These are phyloP conservation scores for Planiliza haematocheilus DNA, from an alignment of 2,113 vertebrate species.

Conservation along the genomic window DNA sequence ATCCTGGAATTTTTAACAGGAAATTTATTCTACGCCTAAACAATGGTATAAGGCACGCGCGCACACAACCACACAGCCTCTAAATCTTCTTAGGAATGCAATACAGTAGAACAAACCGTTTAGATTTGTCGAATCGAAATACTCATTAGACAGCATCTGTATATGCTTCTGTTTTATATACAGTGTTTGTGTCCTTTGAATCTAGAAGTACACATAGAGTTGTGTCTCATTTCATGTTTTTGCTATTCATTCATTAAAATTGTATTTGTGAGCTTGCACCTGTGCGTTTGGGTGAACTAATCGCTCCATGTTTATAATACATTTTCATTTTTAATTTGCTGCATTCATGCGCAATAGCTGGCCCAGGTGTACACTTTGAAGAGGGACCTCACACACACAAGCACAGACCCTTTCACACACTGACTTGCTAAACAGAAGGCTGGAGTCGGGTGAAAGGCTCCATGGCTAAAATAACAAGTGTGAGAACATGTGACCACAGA, in stretches of 20 bases:
- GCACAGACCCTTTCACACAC: slow-evolving; percentile 23
- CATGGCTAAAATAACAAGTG: slow-evolving; percentile 42
- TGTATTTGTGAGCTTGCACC: slow-evolving; percentile 54
- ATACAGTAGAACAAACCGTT: slow-evolving; percentile 31
- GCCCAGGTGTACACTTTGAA: slow-evolving; percentile 74
- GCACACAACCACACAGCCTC: slow-evolving; percentile 28
- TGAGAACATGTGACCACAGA: slow-evolving; percentile 15
- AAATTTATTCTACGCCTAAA: slow-evolving; percentile 71
- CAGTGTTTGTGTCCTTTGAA: slow-evolving; percentile 7
- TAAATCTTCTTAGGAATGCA: slow-evolving; percentile 18
- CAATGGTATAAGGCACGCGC: slow-evolving; percentile 62
- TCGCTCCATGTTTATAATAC: slow-evolving; percentile 45
- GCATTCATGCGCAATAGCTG: slow-evolving; percentile 55
- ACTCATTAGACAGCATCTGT: slow-evolving; percentile 18
- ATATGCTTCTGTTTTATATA: background rate
- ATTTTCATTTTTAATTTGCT: slow-evolving; percentile 67
- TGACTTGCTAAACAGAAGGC: slow-evolving; percentile 35
- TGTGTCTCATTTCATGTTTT: slow-evolving; percentile 8
- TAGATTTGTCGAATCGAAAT: slow-evolving; percentile 4
- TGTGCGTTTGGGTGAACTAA: slow-evolving; percentile 47
- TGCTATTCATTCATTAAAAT: slow-evolving; percentile 45
- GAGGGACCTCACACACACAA: slow-evolving; percentile 25
- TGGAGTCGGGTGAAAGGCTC: slow-evolving; percentile 35
- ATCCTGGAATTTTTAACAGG: slow-evolving; percentile 79
- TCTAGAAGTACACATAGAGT: background rate